A percentile compares a stretch with the other conserved stretches of the same genome.
Conservation (phyloP, 2,888 invertebrate species). For the Melolontha melolontha region DNA sequence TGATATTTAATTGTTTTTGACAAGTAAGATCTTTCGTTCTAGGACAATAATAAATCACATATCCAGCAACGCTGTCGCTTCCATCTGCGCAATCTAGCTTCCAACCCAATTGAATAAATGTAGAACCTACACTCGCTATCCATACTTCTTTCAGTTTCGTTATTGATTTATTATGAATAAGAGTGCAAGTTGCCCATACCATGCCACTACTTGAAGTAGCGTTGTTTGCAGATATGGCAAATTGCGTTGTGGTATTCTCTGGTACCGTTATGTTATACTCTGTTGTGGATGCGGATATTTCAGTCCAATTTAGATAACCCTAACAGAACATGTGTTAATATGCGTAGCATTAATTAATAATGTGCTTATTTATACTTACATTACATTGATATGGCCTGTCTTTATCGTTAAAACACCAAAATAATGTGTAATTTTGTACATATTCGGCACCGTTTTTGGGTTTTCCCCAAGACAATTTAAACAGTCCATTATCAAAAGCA, state of each 20-base stretch:
- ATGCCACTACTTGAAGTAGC: constrained; percentile 81
- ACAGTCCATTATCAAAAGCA: constrained; percentile 77
- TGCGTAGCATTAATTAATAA: no score
- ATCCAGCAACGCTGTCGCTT: constrained; percentile 79
- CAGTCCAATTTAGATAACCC: constrained; percentile 73
- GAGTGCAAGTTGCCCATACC: constrained; percentile 85
- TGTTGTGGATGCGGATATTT: constrained; percentile 67
- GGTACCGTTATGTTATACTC: constrained; percentile 72
- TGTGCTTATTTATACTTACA: constrained; percentile 56
- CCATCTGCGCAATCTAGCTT: constrained; percentile 81
- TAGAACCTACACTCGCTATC: constrained; percentile 67
- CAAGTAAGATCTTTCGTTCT: constrained; percentile 70
- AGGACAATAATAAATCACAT: constrained; percentile 81
- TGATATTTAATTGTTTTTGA: constrained; percentile 64
- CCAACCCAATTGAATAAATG: constrained; percentile 78
- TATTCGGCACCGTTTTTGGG: constrained; percentile 66
- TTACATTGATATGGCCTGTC: constrained; percentile 61
- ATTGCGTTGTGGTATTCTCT: constrained; percentile 74
- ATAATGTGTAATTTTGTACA: constrained; percentile 82
- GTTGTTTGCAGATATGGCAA: constrained; percentile 86
- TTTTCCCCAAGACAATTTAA: constrained; percentile 81
- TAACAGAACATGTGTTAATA: constrained; percentile 51
- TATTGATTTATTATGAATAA: constrained; percentile 65
- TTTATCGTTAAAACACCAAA: constrained; percentile 71
- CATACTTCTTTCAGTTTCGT: constrained; percentile 72